Conservation (phyloP, 2,113 vertebrate genomes). For the Apteryx mantelli region DNA sequence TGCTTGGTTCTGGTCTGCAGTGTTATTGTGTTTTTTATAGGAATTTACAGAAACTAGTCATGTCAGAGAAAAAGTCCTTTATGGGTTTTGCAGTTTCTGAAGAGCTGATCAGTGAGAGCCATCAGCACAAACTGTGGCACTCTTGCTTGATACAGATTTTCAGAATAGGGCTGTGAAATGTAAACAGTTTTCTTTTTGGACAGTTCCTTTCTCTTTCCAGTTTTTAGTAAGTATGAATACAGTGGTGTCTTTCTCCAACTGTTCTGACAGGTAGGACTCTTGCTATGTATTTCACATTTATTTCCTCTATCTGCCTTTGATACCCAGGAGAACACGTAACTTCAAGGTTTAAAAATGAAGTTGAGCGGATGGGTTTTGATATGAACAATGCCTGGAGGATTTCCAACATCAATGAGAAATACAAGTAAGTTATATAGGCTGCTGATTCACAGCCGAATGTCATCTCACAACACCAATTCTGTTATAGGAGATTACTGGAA, state of each 20-base stretch:
- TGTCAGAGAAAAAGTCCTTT: background rate
- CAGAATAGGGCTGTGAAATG: background rate
- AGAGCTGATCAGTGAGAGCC: background rate
- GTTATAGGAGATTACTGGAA: background rate
- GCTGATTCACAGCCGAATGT: background rate
- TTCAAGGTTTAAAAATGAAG: slow-evolving; percentile 95
- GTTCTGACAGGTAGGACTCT: background rate
- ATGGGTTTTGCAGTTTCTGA: background rate
- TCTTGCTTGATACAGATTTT: background rate
- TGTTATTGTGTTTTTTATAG: fast-evolving
- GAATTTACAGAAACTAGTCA: background rate
- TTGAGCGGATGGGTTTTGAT: slow-evolving; percentile 97
- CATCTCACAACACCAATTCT: background rate
- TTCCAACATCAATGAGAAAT: slow-evolving; percentile 97
- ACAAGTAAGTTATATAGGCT: slow-evolving; percentile 83
- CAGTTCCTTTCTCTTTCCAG: background rate
- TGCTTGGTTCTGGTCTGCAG: background rate
- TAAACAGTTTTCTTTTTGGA: background rate
- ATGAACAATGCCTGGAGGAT: slow-evolving; percentile 98
- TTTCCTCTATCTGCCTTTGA: slow-evolving; percentile 5
- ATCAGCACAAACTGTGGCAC: background rate
- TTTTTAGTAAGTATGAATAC: background rate
- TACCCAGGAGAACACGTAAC: slow-evolving; percentile 92
- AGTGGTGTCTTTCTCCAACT: background rate
- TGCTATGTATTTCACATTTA: background rate